phyloP scores from a whole-genome alignment of 2,888 invertebrate genomes.

The Tipula lateralis region DNA sequence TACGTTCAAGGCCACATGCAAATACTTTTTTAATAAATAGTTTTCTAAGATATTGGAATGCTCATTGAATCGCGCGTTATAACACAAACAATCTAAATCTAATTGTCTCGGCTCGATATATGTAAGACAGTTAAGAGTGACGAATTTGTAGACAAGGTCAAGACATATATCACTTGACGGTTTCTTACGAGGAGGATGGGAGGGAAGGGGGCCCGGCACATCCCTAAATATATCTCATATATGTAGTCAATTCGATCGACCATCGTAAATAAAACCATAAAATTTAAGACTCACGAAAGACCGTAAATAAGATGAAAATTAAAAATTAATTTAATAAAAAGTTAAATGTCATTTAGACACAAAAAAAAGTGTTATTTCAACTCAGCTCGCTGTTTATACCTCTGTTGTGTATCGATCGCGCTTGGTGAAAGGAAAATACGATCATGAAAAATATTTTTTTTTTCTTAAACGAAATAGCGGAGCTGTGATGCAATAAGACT shows the following conservation, averaged over 20 bases:
- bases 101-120: neutral
- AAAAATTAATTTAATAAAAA: conserved; percentile 14
- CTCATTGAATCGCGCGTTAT: neutral
- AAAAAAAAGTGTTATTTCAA: neutral
- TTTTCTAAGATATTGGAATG: neutral
- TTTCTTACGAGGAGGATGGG: too few species aligned
- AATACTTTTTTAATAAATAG: neutral
- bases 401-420: neutral
- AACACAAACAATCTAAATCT: neutral
- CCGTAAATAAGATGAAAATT: neutral
- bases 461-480: neutral
- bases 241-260: neutral
- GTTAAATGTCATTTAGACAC: neutral
- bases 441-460: neutral
- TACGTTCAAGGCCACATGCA: neutral
- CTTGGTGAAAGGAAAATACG: neutral
- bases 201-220: too few species aligned
- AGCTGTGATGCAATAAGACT: conserved; percentile 1
- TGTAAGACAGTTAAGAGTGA: neutral
- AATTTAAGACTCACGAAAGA: neutral
- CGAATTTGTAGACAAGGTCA: conserved; percentile 1
- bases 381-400: neutral
- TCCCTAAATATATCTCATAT: neutral
- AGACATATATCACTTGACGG: neutral
- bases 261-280: neutral